Evolutionary conservation across 2,888 invertebrate species (phyloP).

Genomic region (Diarsia dahlii): DNA sequence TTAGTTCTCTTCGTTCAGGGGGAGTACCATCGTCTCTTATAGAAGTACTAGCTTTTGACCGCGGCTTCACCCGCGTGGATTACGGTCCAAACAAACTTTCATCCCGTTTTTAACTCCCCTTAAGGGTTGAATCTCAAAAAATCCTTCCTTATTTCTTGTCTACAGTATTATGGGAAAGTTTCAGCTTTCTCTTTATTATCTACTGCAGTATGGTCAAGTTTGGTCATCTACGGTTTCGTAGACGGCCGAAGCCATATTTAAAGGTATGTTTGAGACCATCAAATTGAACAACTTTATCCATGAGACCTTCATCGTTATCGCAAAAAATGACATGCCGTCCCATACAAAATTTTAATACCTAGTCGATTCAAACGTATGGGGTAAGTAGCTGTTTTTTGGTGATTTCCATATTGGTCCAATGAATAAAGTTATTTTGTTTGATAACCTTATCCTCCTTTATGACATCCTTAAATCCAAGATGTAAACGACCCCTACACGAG

Average conservation of each 20-base stretch:
- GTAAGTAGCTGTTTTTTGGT: background rate
- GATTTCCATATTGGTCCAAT: background rate
- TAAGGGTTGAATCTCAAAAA: too few species aligned
- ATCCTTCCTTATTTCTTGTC: too few species aligned
- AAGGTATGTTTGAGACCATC: background rate
- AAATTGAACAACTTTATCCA: background rate
- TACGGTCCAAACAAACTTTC: too few species aligned
- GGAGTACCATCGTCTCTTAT: background rate
- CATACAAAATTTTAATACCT: background rate
- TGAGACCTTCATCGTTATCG: background rate
- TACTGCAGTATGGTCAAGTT: too few species aligned
- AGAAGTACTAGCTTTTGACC: too few species aligned
- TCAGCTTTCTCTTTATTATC: too few species aligned
- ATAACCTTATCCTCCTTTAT: background rate
- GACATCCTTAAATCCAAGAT: background rate
- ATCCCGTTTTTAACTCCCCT: too few species aligned
- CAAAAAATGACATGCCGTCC: background rate
- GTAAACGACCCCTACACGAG: too few species aligned
- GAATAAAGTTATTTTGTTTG: background rate
- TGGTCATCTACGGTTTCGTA: too few species aligned
- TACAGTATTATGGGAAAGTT: too few species aligned
- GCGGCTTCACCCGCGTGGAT: too few species aligned
- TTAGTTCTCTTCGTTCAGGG: conserved; percentile 67
- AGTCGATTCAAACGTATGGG: background rate
- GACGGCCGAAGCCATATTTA: too few species aligned